A percentile compares a stretch with the other conserved stretches of the same genome.
Evolutionary conservation across 2,888 invertebrate genomes (phyloP).

Genomic region (Scaptomyza flava): DNA sequence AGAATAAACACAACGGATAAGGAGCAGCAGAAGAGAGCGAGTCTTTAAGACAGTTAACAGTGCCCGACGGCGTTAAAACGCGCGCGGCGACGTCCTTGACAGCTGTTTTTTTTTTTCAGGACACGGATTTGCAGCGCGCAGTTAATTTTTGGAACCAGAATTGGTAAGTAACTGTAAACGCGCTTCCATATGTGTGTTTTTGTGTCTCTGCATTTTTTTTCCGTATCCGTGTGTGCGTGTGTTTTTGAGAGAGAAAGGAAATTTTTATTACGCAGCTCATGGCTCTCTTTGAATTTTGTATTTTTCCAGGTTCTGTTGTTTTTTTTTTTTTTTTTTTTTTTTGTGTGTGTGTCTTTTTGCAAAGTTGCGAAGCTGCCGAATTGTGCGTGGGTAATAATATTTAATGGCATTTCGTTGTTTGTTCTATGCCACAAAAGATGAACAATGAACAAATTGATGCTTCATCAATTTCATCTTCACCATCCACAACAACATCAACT

Average conservation of each 20-base stretch:
- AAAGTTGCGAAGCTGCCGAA: constrained; percentile 13
- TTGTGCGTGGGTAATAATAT: constrained; percentile 33
- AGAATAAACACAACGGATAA: neutral
- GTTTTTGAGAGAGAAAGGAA: neutral
- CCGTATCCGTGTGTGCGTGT: neutral
- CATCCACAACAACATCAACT: constrained; percentile 38
- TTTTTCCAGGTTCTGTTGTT: constrained; percentile 9
- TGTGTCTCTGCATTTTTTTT: constrained; percentile 1
- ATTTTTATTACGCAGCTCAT: constrained; percentile 21
- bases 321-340: constrained; percentile 4
- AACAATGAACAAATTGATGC: constrained; percentile 81
- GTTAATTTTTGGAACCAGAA: constrained; percentile 22
- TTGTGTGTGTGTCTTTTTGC: constrained; percentile 13
- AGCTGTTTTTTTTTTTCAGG: constrained; percentile 47
- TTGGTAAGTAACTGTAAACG: constrained; percentile 41
- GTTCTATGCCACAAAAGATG: constrained; percentile 70
- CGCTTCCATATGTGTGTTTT: constrained; percentile 2
- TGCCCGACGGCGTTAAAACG: constrained; percentile 28
- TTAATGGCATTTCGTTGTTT: constrained; percentile 73
- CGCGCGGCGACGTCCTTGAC: constrained; percentile 55
- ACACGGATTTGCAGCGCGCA: constrained; percentile 38
- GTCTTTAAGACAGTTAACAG: constrained; percentile 23
- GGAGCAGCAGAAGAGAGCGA: constrained; percentile 6
- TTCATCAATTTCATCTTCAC: constrained; percentile 58
- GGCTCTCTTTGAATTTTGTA: constrained; percentile 11